Evolutionary conservation across 2,888 invertebrate species (phyloP).

Genomic region (Drosophila aldrichi): DNA sequence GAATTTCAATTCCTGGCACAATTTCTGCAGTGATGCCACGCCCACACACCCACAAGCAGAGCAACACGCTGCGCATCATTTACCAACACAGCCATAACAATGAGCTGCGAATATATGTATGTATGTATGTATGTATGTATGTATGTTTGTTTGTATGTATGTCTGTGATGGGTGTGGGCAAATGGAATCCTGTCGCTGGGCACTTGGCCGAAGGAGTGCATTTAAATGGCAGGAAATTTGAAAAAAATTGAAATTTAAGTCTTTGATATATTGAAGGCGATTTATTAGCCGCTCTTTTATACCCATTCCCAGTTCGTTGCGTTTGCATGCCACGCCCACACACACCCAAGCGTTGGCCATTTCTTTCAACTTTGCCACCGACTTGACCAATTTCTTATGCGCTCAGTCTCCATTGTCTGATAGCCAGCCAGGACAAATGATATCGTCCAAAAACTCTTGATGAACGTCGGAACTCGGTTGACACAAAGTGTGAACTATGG

Average conservation of each 20-base stretch:
- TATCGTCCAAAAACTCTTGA: background rate
- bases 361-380: conserved; percentile 44
- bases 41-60: conserved; percentile 30
- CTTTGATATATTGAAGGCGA: conserved; percentile 79
- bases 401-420: conserved; percentile 12
- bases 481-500: background rate
- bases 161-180: background rate
- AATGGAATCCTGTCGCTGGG: conserved; percentile 32
- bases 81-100: conserved; percentile 76
- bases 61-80: conserved; percentile 58
- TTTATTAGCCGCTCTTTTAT: conserved; percentile 70
- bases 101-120: conserved; percentile 29
- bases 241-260: conserved; percentile 83
- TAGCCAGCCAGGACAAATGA: conserved; percentile 11
- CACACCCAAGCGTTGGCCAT: conserved; percentile 36
- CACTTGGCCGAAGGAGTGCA: conserved; percentile 73
- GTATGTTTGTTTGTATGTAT: too few relatives aligned
- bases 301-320: background rate
- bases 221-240: conserved; percentile 81
- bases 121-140: too few relatives aligned
- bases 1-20: conserved; percentile 76
- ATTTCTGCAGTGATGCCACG: conserved; percentile 71
- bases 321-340: conserved; percentile 10
- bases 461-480: background rate
- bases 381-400: conserved; percentile 39